Base-by-base conservation (phyloP, 2,888 invertebrate species). In the Dynastes maya region DNA sequence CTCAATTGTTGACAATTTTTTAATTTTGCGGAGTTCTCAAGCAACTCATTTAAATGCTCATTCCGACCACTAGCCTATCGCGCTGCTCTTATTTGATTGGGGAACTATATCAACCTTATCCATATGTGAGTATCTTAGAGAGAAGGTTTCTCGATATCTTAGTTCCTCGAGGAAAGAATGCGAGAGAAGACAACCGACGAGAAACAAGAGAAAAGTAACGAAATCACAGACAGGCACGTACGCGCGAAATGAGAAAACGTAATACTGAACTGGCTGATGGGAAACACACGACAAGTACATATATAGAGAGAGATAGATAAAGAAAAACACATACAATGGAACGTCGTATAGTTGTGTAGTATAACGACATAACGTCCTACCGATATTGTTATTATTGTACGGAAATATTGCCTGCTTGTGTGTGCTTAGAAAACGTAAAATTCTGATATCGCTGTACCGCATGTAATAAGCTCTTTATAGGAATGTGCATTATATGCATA, bases 331-430 rank as follows among this genome's bases (percentile, higher is more conserved):
- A 11, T 45, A 67, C 29, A 13, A 29, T 27, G 51, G 27, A 13
- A 27, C 51, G 29, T 45, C 55, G n/a, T 63, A 32, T 32, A 63
- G 63, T 32, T n/a, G 63, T 32, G 63, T 32, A 32, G 29, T 13
- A 32, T 63, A 63, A 63, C 32, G 63, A 11, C n/a, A 13, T 68
- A 68, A 68, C 29, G 51, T 51, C 22, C 68, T 49, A 9, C 51
- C 29, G 49, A 68, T 68, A 68, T 68, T 68, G 68, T 68, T 68
- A 68, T 68, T 51, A 51, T 51, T 68, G 40, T 68, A 51, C 27
- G 53, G 13, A 49, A 68, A 68, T 68, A 68, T 68, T 51, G 68
- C 51, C 51, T 68, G 68, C 27, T 6, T 45, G 45, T 67, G 68
- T 51, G 49, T 68, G 68, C 29, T 51, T 22, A n/a, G 68, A 51